Evolutionary conservation across 2,113 vertebrate species (phyloP), one percentile per base, ranked within the genome.

Genomic region (Urocynchramus pylzowi): DNA sequence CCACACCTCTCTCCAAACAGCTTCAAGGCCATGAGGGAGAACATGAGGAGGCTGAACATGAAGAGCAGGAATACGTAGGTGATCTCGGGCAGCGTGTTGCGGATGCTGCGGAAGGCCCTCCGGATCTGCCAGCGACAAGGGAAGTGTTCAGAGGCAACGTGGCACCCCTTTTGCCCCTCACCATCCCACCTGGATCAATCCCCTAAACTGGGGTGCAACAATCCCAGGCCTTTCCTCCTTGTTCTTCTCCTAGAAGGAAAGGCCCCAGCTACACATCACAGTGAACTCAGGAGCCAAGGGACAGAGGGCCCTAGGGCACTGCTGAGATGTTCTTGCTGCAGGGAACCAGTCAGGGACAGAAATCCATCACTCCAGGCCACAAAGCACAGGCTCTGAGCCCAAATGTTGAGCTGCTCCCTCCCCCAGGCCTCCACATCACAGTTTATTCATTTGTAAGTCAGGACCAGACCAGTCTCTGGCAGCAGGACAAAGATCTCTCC

Each of bases 11-110:
- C 98, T 28, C 98, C 98, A 68, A 99, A 98, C 45, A 99, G 98
- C 92, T 99, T 99, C 92, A 99, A 86, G 54, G 98, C 99, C 99
- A 99, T 99, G 53, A 99, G 99, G 64, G 99, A 99, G 96, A 99
- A 99, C 65, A 99, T 98, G 33, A 99, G 98, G 84, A 99, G 89
- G 64, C 98, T 99, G 97, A 99, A 99, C 95, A 99, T 98, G 93
- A 99, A 99, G 95, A 99, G 97, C 88, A 99, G 95, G 97, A 99
- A 99, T 73, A 99, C 99, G 0, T 98, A 99, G 65, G 98, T 97
- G 97, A 99, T 98, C 96, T 99, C 98, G 0, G 99, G 99, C 41
- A 99, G 97, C 0, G 99, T 99, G 70, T 99, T 99, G 76, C 98
- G 98, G 96, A 99, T 99, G 97, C 98, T 99, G 44, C 99, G 97